phyloP scores from a whole-genome alignment of 2,888 invertebrate species.

The Megaustenia siamemsis region DNA sequence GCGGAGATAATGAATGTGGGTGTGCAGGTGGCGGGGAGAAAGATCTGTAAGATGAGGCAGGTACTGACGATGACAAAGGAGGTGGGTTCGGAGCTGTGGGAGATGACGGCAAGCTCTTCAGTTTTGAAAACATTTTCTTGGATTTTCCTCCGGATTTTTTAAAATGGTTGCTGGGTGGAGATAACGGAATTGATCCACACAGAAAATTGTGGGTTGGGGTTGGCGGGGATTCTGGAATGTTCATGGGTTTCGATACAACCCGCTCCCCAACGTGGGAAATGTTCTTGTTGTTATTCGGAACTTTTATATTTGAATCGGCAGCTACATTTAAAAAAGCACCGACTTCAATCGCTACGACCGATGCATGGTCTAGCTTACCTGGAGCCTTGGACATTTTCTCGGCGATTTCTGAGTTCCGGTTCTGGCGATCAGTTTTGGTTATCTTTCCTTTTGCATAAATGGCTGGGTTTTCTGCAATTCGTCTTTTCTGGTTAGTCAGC shows the following conservation, averaged over 20 bases:
- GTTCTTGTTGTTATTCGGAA: not conserved
- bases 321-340: slow-evolving; percentile 72
- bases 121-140: slow-evolving; percentile 69
- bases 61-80: slow-evolving; percentile 39
- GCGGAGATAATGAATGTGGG: slow-evolving; percentile 3
- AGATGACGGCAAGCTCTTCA: slow-evolving; percentile 63
- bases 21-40: slow-evolving; percentile 21
- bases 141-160: slow-evolving; percentile 71
- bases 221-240: slow-evolving; percentile 47
- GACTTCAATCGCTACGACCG: slow-evolving; percentile 90
- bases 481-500: slow-evolving; percentile 89
- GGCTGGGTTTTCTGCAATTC: slow-evolving; percentile 87
- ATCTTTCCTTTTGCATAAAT: slow-evolving; percentile 75
- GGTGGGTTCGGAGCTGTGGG: slow-evolving; percentile 52
- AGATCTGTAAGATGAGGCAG: slow-evolving; percentile 19
- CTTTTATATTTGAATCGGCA: slow-evolving; percentile 23
- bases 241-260: not conserved
- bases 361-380: slow-evolving; percentile 93
- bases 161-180: slow-evolving; percentile 53
- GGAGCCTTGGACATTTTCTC: slow-evolving; percentile 89
- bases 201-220: slow-evolving; percentile 41
- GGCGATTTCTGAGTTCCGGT: slow-evolving; percentile 82
- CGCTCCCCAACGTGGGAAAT: not conserved
- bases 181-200: slow-evolving; percentile 50
- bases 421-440: slow-evolving; percentile 73